Percentiles rank a stretch among this genome's conserved stretches.
Evolutionary conservation across 2,113 vertebrate species (phyloP).

Genomic region (Athene cunicularia): DNA sequence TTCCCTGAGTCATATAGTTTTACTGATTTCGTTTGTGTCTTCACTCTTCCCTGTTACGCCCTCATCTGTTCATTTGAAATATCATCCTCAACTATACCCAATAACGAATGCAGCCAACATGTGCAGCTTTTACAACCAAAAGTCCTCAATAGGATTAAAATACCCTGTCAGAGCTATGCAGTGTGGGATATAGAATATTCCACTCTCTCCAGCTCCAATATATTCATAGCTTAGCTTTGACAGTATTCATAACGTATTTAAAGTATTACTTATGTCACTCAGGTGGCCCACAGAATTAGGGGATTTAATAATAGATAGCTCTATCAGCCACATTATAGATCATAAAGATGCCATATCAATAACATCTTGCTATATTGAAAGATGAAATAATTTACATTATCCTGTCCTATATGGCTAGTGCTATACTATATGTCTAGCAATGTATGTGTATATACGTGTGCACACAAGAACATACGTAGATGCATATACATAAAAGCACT

Average conservation of each 20-base stretch:
- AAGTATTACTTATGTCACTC: conserved; percentile 45
- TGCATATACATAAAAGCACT: background rate
- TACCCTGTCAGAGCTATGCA: background rate
- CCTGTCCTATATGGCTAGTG: background rate
- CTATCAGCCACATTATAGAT: background rate
- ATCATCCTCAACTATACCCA: background rate
- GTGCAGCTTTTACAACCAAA: background rate
- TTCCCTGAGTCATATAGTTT: background rate
- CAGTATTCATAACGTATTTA: background rate
- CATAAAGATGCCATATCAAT: background rate
- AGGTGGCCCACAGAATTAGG: conserved; percentile 13
- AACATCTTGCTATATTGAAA: background rate
- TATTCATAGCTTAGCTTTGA: conserved; percentile 3
- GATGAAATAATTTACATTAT: background rate
- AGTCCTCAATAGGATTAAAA: background rate
- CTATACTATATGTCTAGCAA: background rate
- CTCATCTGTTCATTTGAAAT: background rate
- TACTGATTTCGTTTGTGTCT: background rate
- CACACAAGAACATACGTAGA: background rate
- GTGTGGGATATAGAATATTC: background rate
- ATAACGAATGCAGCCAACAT: background rate
- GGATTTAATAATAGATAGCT: background rate
- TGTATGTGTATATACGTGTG: background rate
- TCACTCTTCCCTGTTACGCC: background rate
- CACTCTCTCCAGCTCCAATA: background rate